phyloP scores from a whole-genome alignment of 2,797 vertebrate genomes.

The Acipenser ruthenus region DNA sequence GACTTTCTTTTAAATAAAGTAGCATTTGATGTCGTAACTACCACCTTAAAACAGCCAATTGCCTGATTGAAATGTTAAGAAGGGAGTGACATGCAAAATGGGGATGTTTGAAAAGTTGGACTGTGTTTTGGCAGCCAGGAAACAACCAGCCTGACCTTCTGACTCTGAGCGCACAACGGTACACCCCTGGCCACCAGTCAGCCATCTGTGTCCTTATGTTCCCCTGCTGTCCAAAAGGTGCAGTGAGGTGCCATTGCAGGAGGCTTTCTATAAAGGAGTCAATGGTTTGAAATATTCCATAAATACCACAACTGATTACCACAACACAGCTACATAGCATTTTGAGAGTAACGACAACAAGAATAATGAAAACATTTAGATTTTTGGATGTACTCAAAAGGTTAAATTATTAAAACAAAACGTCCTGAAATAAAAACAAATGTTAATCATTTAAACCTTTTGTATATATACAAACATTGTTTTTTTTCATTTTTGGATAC shows the following conservation, averaged over 20 bases:
- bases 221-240: slow-evolving; percentile 22
- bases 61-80: neutral
- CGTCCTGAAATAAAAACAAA: too few species aligned
- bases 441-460: too few species aligned
- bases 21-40: slow-evolving; percentile 5
- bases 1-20: neutral
- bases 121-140: slow-evolving; percentile 15
- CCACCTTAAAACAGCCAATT: neutral
- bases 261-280: slow-evolving; percentile 23
- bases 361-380: too few species aligned
- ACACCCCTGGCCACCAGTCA: slow-evolving; percentile 54
- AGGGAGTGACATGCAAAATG: neutral
- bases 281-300: slow-evolving; percentile 25
- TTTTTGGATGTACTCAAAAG: too few species aligned
- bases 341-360: too few species aligned
- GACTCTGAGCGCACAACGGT: slow-evolving; percentile 45
- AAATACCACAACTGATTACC: slow-evolving; percentile 24
- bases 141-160: slow-evolving; percentile 55
- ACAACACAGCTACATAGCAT: too few species aligned
- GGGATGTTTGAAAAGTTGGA: neutral
- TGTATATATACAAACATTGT: too few species aligned
- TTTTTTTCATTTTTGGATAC: too few species aligned
- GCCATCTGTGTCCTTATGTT: slow-evolving; percentile 44
- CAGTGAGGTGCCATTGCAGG: slow-evolving; percentile 23
- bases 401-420: too few species aligned